Base-by-base conservation (phyloP, 2,797 vertebrate genomes). In the Martes flavigula region DNA sequence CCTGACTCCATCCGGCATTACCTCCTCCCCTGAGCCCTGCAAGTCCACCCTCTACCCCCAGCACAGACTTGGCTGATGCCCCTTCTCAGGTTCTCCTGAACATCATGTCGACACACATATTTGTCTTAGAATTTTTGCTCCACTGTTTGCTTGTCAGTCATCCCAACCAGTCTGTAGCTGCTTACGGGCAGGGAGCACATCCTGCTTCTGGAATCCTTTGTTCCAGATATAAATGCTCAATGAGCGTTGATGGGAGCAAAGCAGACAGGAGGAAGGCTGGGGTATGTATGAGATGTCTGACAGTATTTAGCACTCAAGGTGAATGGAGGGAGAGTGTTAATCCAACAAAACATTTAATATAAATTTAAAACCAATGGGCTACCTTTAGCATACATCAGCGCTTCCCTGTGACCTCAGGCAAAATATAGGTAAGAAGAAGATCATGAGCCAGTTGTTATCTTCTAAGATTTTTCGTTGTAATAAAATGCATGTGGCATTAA, bases 361-460 rank as follows among this genome's bases (percentile, higher is more conserved):
- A 87, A 77, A 87, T 73, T 84, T 95, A 83, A 96, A 97, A 77
- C 58, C 11, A 78, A 96, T 82, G 17, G 8, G n/a, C 4, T 18
- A 11, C 13, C 11, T 30, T 66, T 81, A 46, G 66, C 32, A 46
- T 64, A 54, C 1, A 51, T 21, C 68, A 18, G 32, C 38, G 40
- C n/a, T 94, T 73, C 35, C 23, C 66, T 70, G 9, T 58, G 18
- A 60, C 64, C 73, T 96, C 43, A 79, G n/a, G 25, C n/a, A 85
- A 81, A 75, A 2, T 62, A 87, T 11, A 21, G n/a, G 5, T 58
- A 83, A 78, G 12, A 94, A 83, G 51, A 94, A 90, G 21, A 92
- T 40, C 21, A 68, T 15, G n/a, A 77, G 14, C 9, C 43, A 46
- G n/a, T 46, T 91, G 64, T 84, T 35, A 1, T 21, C 23, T 58